Base-by-base conservation (phyloP, 1,140 invertebrate species). In the Conus ventricosus region DNA sequence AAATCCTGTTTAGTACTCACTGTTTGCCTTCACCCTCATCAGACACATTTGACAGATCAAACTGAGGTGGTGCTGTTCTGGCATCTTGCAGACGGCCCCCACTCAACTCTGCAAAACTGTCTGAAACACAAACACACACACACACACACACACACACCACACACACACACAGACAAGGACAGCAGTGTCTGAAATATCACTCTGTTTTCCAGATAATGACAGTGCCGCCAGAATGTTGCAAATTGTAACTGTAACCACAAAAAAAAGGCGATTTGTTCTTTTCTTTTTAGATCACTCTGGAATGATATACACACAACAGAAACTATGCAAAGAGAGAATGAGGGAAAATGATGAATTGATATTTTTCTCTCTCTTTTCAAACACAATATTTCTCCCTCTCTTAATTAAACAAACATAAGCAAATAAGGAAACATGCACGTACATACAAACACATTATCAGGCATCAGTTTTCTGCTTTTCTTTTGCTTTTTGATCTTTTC, bases 81-180 rank as follows among this genome's bases (percentile, higher is more conserved):
- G 87, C 87, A 80, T 76, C 60, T 0, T 83, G 57, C n/a, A 71
- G 63, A 23, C 63, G 87, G n/a, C 87, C 81, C 17, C 81, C 88
- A 67, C 87, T 91, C 53, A 92, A 83, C 76, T 92, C 90, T 27
- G 88, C 60, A 78, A 92, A 89, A 86, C 92, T 92, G 80, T 92
- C 92, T 92, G 90, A 84, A 87, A 60, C 39, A 67, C 27, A 55
- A 51, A 87, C 11, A 57, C 23, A 63, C 23, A 54, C 0, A 51
- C 20, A 0, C 82, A 83, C 20, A 5, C 10, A 17, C 1, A 55
- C 10, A 63, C 23, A 0, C 25, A 55, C 54, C 17, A 27, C 53
- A 60, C 57, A 55, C 23, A 83, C 8, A 60, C 53, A 83, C 20
- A 25, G 0, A 71, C 67, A 71, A 63, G 11, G 17, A 63, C 60